Evolutionary conservation across 1,140 invertebrate genomes (phyloP).

Genomic region (Lamellibrachia luymesi): DNA sequence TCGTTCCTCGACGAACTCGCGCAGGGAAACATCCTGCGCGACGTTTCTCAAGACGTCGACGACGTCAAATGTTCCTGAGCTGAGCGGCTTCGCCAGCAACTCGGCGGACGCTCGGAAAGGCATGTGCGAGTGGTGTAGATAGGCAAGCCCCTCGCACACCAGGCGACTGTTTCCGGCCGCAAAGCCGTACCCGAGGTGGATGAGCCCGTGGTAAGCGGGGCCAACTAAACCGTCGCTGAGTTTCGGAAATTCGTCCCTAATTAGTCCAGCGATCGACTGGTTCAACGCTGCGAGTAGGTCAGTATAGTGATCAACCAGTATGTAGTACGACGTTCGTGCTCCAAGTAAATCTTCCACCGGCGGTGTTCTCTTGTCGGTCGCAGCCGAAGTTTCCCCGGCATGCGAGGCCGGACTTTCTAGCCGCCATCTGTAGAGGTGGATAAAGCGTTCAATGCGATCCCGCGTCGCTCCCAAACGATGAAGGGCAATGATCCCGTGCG

Average conservation of each 20-base stretch:
- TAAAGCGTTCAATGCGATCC: slow-evolving; percentile 7
- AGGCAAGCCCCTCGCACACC: slow-evolving; percentile 17
- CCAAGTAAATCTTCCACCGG: background rate
- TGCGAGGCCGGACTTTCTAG: background rate
- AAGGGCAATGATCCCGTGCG: slow-evolving; percentile 20
- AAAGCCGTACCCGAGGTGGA: slow-evolving; percentile 15
- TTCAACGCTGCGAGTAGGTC: background rate
- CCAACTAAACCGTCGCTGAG: slow-evolving; percentile 15
- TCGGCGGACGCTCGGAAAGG: background rate
- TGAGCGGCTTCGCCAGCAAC: background rate
- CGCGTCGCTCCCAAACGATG: slow-evolving; percentile 14
- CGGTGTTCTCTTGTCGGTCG: background rate
- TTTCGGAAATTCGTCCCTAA: slow-evolving; percentile 18
- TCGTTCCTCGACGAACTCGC: slow-evolving; percentile 9
- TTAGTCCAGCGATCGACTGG: slow-evolving; percentile 2
- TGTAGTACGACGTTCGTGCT: background rate
- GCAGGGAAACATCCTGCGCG: background rate
- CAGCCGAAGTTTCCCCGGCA: background rate
- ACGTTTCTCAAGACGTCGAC: slow-evolving; percentile 10
- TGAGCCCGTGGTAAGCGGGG: slow-evolving; percentile 19
- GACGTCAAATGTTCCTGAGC: slow-evolving; percentile 7
- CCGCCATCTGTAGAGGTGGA: background rate
- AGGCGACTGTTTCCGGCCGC: background rate
- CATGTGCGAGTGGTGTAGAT: slow-evolving; percentile 18
- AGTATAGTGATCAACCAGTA: slow-evolving; percentile 13